A percentile compares a stretch with the other conserved stretches of the same genome.
Conservation (phyloP, 35 echinoderm and acorn worm species). For the Acanthaster planci region DNA sequence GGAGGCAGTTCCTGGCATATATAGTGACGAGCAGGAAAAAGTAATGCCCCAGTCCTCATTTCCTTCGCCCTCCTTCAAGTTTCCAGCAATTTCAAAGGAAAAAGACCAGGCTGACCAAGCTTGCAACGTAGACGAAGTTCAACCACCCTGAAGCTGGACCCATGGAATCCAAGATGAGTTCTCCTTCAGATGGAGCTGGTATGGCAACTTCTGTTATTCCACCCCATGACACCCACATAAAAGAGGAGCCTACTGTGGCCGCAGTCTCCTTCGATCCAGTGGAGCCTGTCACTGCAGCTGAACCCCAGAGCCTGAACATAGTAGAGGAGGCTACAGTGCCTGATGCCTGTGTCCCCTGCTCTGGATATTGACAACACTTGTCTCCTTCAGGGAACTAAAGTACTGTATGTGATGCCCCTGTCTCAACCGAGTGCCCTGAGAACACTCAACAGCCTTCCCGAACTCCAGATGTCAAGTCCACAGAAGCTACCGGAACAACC, state of each 20-base stretch:
- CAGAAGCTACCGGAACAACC: too few species aligned
- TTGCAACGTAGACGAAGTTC: not conserved
- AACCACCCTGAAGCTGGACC: not conserved
- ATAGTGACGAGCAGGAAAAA: not conserved
- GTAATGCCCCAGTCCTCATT: not conserved
- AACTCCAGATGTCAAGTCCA: not conserved
- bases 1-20: not conserved
- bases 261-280: conserved; percentile 6
- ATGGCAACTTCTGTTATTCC: not conserved
- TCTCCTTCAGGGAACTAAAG: too few species aligned
- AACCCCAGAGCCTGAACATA: too few species aligned
- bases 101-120: not conserved
- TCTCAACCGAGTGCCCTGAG: not conserved
- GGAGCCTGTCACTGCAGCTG: not conserved
- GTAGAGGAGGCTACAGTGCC: too few species aligned
- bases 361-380: too few species aligned
- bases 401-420: not conserved
- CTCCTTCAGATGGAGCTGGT: not conserved
- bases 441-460: not conserved
- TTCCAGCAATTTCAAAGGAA: not conserved
- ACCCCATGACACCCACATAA: not conserved
- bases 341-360: too few species aligned
- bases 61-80: too few species aligned
- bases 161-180: not conserved
- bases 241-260: not conserved